Conservation (phyloP, 92 coral and sea anemone species). For the Bergia sp. region DNA sequence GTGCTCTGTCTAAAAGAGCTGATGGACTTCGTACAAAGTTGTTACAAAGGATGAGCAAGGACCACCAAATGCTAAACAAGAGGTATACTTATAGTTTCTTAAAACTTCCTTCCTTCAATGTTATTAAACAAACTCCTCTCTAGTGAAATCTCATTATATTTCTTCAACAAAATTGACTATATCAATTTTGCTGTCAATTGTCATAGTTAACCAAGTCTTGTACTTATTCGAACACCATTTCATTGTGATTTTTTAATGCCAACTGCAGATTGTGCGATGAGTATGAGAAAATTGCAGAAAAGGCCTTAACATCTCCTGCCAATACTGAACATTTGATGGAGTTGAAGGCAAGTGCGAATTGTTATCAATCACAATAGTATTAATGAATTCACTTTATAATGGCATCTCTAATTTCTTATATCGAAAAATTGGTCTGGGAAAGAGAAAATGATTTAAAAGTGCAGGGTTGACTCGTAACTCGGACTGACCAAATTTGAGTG, state of each 20-base stretch:
- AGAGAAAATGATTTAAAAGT: background rate
- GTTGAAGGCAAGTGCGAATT: slow-evolving; percentile 66
- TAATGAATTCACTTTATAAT: no score
- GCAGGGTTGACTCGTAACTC: background rate
- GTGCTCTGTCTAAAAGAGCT: slow-evolving; percentile 95
- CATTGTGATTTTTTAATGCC: background rate
- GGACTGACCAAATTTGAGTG: background rate
- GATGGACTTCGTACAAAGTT: slow-evolving; percentile 87
- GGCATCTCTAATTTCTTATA: no score
- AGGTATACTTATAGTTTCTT: slow-evolving; percentile 56
- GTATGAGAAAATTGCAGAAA: slow-evolving; percentile 97
- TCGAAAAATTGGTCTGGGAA: background rate
- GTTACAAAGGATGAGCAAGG: slow-evolving; percentile 96
- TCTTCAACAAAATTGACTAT: background rate
- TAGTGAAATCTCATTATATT: background rate
- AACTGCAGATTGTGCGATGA: slow-evolving; percentile 87
- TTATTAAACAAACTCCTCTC: background rate
- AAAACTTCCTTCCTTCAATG: no score
- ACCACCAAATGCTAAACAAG: slow-evolving; percentile 91
- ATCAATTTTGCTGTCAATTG: no score
- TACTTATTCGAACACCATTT: no score
- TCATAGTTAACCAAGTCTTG: no score
- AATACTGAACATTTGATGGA: slow-evolving; percentile 99
- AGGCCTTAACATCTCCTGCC: slow-evolving; percentile 99
- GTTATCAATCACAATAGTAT: no score